Evolutionary conservation across 1,140 invertebrate species (phyloP).

Genomic region (Pseudomyrmex sp.): DNA sequence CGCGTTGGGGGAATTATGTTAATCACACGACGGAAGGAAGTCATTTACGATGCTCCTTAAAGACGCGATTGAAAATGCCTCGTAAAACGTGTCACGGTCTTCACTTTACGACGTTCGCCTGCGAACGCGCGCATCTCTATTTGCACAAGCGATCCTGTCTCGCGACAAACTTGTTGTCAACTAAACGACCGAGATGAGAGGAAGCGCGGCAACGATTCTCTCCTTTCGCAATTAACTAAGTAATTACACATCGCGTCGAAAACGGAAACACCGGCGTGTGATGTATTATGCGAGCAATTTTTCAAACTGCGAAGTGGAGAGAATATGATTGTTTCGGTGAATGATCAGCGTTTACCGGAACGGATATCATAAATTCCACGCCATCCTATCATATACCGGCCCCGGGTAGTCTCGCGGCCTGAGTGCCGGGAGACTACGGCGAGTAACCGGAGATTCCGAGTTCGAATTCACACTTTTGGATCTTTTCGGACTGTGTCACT

Average conservation of each 20-base stretch:
- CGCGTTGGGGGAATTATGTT: constrained; percentile 40
- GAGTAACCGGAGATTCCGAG: too few relatives aligned
- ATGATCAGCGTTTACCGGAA: constrained; percentile 53
- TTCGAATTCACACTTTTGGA: too few relatives aligned
- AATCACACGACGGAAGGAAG: constrained; percentile 45
- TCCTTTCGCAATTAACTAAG: neutral
- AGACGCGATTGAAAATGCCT: constrained; percentile 38
- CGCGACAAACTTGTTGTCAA: neutral
- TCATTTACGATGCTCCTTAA: constrained; percentile 39
- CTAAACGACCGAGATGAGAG: neutral
- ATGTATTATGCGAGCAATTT: constrained; percentile 64
- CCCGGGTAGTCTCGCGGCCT: too few relatives aligned
- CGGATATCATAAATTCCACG: constrained; percentile 59
- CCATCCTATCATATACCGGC: constrained; percentile 7
- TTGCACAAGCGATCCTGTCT: constrained; percentile 1
- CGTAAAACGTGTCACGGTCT: constrained; percentile 16
- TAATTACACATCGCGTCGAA: constrained; percentile 38
- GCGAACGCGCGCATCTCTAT: neutral
- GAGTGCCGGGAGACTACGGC: too few relatives aligned
- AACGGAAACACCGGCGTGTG: constrained; percentile 39
- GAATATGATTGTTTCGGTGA: constrained; percentile 57
- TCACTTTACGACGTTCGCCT: constrained; percentile 25
- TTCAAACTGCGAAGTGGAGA: constrained; percentile 22
- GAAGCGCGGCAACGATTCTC: neutral
- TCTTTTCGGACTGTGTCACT: too few relatives aligned